Evolutionary conservation across 2,797 vertebrate species (phyloP), one percentile per base, ranked within the genome.

Genomic region (Sebastes miniatus): DNA sequence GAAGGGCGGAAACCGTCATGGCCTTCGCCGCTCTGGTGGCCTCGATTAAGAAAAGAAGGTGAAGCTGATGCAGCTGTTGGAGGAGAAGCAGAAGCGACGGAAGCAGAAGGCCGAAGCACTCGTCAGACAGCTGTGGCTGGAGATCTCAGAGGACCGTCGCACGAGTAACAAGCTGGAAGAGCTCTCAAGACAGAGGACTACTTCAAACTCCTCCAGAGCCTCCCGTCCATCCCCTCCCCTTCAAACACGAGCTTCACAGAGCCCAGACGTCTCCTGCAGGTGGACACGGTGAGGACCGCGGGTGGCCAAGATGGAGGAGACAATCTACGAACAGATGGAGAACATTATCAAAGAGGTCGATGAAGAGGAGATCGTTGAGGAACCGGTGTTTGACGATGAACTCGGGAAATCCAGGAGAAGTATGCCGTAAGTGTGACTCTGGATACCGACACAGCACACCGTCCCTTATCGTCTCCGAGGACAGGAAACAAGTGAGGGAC

Each of bases 11-110:
- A 52, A 16, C 3, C 0, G 5, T 2, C 1, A 36, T n/a, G 24
- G 36, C 31, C 16, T 58, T 81, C 1, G 9, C 11, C 3, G 34
- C 54, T 67, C 56, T 85, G 32, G 54, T 61, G 52, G 65, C 25
- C 1, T 22, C 8, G 27, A 50, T 81, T 2, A 27, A 72, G 36
- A n/a, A n/a, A n/a, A 11, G 43, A 76, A 61, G 63, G 1, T n/a
- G 62, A 50, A 58, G n/a, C 16, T 85, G 11, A 8, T 73, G 0
- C n/a, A 54, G 14, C 18, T 74, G 22, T 5, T 79, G 62, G 79
- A 81, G 66, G 74, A 39, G 47, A 81, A 77, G 31, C 78, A 84
- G 50, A 61, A 47, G 69, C 25, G 6, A 25, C 13, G 20, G 79
- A n/a, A 81, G 22, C 61, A 39, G 29, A 6, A 57, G 36, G 56